phyloP scores from a whole-genome alignment of 1,140 invertebrate species.

The Scaptodrosophila lebanonensis region DNA sequence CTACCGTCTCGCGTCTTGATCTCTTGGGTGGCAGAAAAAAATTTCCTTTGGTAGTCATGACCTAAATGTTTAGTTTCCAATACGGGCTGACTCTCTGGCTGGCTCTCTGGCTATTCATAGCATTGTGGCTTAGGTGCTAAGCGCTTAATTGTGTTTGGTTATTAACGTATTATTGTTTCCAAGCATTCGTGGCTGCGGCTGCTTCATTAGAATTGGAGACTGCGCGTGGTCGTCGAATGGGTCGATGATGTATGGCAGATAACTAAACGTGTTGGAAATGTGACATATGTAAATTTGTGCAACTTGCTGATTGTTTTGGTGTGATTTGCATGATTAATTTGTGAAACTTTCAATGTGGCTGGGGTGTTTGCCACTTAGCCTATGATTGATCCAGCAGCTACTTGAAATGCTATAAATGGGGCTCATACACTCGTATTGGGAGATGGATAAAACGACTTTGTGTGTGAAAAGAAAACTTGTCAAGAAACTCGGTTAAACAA shows the following conservation, averaged over 20 bases:
- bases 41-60: conserved; percentile 63
- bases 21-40: conserved; percentile 22
- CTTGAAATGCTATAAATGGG: too few species aligned
- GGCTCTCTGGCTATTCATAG: conserved; percentile 28
- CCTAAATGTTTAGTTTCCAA: conserved; percentile 55
- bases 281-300: conserved; percentile 10
- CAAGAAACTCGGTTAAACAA: too few species aligned
- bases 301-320: conserved; percentile 7
- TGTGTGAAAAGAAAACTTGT: too few species aligned
- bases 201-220: conserved; percentile 15
- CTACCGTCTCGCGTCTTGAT: neutral
- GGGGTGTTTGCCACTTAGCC: neutral
- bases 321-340: conserved; percentile 24
- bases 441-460: too few species aligned
- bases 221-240: conserved; percentile 20
- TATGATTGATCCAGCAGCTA: neutral
- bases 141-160: conserved; percentile 46
- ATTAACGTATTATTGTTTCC: conserved; percentile 44
- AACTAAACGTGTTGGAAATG: neutral
- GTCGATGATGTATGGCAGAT: conserved; percentile 27
- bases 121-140: conserved; percentile 54
- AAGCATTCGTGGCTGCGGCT: too few species aligned
- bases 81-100: too few species aligned
- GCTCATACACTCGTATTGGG: too few species aligned
- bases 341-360: neutral